phyloP scores from a whole-genome alignment of 2,888 invertebrate species.

The Cheilosia urbana region DNA sequence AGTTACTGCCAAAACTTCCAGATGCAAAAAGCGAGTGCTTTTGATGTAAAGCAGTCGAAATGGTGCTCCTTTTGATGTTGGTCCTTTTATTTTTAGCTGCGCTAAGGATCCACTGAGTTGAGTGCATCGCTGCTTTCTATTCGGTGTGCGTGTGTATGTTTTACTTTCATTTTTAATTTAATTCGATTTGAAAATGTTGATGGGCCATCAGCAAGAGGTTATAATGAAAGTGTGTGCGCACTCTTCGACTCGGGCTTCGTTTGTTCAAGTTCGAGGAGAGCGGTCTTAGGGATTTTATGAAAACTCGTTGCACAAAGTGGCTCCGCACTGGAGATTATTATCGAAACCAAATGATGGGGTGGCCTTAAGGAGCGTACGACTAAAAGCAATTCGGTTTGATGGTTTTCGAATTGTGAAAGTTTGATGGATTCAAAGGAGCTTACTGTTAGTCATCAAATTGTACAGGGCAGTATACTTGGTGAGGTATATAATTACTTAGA shows the following conservation, averaged over 20 bases:
- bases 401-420: constrained; percentile 23
- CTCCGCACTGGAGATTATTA: not conserved
- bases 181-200: constrained; percentile 30
- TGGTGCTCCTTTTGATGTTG: constrained; percentile 33
- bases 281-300: constrained; percentile 3
- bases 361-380: not conserved
- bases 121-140: constrained; percentile 9
- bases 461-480: not conserved
- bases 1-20: constrained; percentile 13
- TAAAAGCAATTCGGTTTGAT: constrained; percentile 31
- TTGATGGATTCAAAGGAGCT: constrained; percentile 39
- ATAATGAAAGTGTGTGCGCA: constrained; percentile 3
- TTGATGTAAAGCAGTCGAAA: constrained; percentile 52
- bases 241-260: not conserved
- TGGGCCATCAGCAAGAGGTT: constrained; percentile 17
- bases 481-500: not conserved
- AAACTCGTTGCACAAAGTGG: not conserved
- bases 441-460: constrained; percentile 18
- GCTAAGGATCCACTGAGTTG: constrained; percentile 10
- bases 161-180: constrained; percentile 23
- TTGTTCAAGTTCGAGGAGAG: constrained; percentile 11
- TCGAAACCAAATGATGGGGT: not conserved
- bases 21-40: constrained; percentile 33
- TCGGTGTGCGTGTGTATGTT: not conserved
- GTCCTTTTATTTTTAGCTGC: constrained; percentile 9